Evolutionary conservation across 2,888 invertebrate species (phyloP).

Genomic region (Oscheius sp.): DNA sequence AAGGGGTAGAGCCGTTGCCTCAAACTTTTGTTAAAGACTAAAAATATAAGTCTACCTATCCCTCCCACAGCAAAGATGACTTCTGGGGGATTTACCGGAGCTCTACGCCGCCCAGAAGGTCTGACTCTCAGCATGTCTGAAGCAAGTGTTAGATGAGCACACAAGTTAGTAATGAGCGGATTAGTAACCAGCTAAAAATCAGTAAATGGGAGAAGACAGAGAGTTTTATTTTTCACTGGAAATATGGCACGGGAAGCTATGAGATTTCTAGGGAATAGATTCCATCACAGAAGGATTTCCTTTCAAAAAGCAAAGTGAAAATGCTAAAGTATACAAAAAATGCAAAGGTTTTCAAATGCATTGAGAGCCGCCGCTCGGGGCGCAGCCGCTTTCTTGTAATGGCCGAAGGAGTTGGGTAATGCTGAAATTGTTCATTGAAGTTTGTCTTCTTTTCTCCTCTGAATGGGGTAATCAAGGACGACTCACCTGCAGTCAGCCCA

Average conservation of each 20-base stretch:
- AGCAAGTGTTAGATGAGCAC: too few species aligned
- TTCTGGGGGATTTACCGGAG: too few species aligned
- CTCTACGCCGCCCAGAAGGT: too few species aligned
- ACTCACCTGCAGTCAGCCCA: slow-evolving; percentile 57
- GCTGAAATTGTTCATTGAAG: slow-evolving; percentile 21
- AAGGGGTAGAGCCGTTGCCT: too few species aligned
- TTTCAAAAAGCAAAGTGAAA: slow-evolving; percentile 20
- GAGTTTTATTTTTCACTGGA: slow-evolving; percentile 15
- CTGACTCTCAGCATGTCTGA: too few species aligned
- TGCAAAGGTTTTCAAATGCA: slow-evolving; percentile 17
- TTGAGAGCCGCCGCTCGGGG: slow-evolving; percentile 33
- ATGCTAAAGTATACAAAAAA: background rate
- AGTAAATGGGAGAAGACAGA: background rate
- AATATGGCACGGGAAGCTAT: slow-evolving; percentile 23
- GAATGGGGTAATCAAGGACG: background rate
- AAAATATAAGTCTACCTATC: too few species aligned
- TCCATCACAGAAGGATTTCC: slow-evolving; percentile 1
- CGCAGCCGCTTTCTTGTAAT: slow-evolving; percentile 35
- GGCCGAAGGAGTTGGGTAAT: slow-evolving; percentile 20
- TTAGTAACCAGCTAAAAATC: background rate
- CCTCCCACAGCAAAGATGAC: too few species aligned
- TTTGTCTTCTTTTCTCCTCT: background rate
- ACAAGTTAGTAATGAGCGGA: background rate
- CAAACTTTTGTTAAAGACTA: too few species aligned
- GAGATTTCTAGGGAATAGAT: slow-evolving; percentile 7